Evolutionary conservation across 2,113 vertebrate species (phyloP), one percentile per base, ranked within the genome.

Genomic region (Leucosticte australis): DNA sequence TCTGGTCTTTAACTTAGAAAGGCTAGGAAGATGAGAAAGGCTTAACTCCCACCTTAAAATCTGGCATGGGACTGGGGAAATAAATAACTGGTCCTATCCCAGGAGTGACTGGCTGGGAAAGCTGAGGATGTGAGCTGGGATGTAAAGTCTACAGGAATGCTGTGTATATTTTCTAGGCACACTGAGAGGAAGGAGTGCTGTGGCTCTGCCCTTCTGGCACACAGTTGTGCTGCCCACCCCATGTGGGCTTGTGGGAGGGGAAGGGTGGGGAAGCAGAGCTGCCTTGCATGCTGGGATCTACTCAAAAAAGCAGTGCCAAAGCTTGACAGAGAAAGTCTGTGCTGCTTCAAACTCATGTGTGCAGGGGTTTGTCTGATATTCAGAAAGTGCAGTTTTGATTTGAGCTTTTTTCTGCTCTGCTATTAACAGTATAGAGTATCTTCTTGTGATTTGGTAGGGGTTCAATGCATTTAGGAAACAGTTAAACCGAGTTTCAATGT

Each of bases 291-390:
- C 44, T 28, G 53, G 39, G 35, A 80, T 46, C 28, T 77, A 59
- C 0, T 0, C 21, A 46, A 35, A 59, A 53, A 55, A 9, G n/a
- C 46, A 39, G 46, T 5, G n/a, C 26, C 80, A 76, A 62, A 83
- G 15, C 49, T 49, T 24, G 70, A 39, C 37, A 57, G 71, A 60
- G 49, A 26, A 79, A 62, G 18, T 44, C 26, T 15, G 26, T 4
- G 8, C 41, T 30, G 37, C 37, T 19, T 31, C 16, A 3, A 49
- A 57, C 28, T 53, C 0, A 0, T 7, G 20, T 23, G 41, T 35
- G 53, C 39, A 49, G 47, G n/a, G 42, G 6, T 53, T 79, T 60
- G 6, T 24, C 67, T 42, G 26, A 26, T 10, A 0, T 9, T 55
- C 22, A 60, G 63, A 83, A 64, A 77, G 30, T 3, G 3, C 14